Evolutionary conservation across 2,113 vertebrate species (phyloP).

Genomic region (Siniperca chuatsi): DNA sequence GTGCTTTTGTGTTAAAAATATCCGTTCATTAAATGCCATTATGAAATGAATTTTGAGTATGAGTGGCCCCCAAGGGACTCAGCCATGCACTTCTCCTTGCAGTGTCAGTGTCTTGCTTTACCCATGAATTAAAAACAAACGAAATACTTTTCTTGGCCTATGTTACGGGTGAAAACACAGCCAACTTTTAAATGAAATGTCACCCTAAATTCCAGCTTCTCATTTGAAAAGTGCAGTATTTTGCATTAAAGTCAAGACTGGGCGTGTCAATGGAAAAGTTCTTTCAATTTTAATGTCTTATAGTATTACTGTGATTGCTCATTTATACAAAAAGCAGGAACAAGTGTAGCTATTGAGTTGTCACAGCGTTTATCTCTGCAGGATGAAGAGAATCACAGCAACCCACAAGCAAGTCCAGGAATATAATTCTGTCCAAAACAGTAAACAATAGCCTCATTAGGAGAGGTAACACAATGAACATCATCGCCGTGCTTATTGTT

Average conservation of each 20-base stretch:
- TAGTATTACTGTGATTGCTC: background rate
- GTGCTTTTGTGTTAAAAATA: constrained; percentile 22
- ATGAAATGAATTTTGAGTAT: constrained; percentile 22
- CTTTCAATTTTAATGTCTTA: constrained; percentile 19
- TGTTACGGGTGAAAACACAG: constrained; percentile 5
- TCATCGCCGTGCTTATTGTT: constrained; percentile 26
- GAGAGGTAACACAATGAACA: constrained; percentile 27
- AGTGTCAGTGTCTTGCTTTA: constrained; percentile 7
- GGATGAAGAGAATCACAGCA: constrained; percentile 30
- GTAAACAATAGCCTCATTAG: constrained; percentile 33
- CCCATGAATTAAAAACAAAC: constrained; percentile 39
- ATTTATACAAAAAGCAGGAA: background rate
- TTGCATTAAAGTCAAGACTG: background rate
- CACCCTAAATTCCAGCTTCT: constrained; percentile 1
- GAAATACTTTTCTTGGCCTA: background rate
- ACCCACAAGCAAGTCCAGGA: constrained; percentile 19
- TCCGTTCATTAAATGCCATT: constrained; percentile 40
- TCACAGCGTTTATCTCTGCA: constrained; percentile 37
- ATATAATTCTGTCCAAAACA: constrained; percentile 26
- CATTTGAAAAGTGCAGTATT: constrained; percentile 5
- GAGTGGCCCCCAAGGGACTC: constrained; percentile 29
- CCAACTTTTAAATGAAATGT: constrained; percentile 23
- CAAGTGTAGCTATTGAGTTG: constrained; percentile 19
- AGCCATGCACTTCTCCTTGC: constrained; percentile 14
- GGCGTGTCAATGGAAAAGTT: background rate